Evolutionary conservation across 2,888 invertebrate species (phyloP), one percentile per base, ranked within the genome.

Genomic region (Pseudoips prasinana): DNA sequence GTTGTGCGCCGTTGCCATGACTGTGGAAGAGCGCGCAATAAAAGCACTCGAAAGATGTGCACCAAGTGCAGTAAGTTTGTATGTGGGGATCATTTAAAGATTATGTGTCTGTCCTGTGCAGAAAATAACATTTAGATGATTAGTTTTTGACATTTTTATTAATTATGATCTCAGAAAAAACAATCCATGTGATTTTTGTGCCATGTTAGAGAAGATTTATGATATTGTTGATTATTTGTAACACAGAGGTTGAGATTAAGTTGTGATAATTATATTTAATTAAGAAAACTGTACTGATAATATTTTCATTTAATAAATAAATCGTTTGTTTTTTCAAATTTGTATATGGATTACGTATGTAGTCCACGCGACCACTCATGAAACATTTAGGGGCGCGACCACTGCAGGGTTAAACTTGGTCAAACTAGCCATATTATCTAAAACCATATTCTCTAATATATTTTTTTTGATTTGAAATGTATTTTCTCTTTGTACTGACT

Each of bases 1-100:
- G 2, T 5, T 5, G 8, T 23, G 4, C 8, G 23, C 8, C 23
- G 23, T 8, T 23, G 23, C 23, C 23, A 23, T 8, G 23, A 23
- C 23, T 23, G 23, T 5, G 38, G 38, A 26, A 37, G 26, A 40
- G 24, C 26, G 18, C 40, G 35, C 10, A 40, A 34, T 27, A 46
- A 26, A 46, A 42, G 11, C 27, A 42, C 46, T 19, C 8, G 37
- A 36, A 35, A 41, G 19, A 25, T 24, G 33, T 36, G 36, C 35
- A 35, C 29, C 18, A 22, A 22, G 7, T 34, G 34, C 23, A 39
- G 29, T 23, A 35, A 26, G 18, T 26, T 18, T 14, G 17, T 26
- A 14, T 42, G 33, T 28, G 25, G 17, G 10, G 33, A 34, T 32
- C 37, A 37, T 45, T 45, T 24, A 25, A 37, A 37, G 23, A 37